These are phyloP conservation scores for Gastrophryne carolinensis DNA, from an alignment of 2,797 vertebrate species.

Conservation along the genomic window DNA sequence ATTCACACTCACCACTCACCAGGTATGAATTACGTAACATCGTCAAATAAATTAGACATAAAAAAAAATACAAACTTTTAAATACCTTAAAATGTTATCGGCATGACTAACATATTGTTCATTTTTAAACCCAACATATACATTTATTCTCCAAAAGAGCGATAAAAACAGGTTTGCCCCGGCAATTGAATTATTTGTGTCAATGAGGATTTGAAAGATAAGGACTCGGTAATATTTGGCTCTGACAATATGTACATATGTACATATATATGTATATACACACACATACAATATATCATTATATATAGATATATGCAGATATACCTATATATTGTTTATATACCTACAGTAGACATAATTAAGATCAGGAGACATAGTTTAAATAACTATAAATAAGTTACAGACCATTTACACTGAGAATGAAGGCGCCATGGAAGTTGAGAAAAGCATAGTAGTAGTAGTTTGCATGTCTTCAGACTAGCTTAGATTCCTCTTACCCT, in stretches of 20 bases:
- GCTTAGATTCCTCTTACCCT: conserved; percentile 62
- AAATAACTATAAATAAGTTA: conserved; percentile 81
- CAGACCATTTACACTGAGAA: conserved; percentile 64
- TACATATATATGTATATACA: conserved; percentile 45
- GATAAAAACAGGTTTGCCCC: too few species aligned
- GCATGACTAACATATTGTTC: too few species aligned
- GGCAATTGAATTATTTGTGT: not conserved
- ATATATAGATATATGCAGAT: conserved; percentile 24
- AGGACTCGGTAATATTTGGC: conserved; percentile 44
- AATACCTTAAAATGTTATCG: too few species aligned
- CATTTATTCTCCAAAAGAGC: too few species aligned
- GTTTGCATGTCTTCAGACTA: conserved; percentile 61
- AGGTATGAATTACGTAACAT: not conserved
- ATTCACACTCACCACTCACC: not conserved
- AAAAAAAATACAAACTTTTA: not conserved
- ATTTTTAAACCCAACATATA: too few species aligned
- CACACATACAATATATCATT: conserved; percentile 18
- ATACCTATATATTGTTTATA: conserved; percentile 25
- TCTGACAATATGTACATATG: conserved; percentile 43
- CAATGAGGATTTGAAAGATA: not conserved
- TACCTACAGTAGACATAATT: conserved; percentile 28
- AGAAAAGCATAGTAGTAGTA: conserved; percentile 68
- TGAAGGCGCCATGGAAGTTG: conserved; percentile 65
- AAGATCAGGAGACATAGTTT: conserved; percentile 55
- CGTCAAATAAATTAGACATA: not conserved